Evolutionary conservation across 1,140 invertebrate species (phyloP).

Genomic region (Orussus abietinus): DNA sequence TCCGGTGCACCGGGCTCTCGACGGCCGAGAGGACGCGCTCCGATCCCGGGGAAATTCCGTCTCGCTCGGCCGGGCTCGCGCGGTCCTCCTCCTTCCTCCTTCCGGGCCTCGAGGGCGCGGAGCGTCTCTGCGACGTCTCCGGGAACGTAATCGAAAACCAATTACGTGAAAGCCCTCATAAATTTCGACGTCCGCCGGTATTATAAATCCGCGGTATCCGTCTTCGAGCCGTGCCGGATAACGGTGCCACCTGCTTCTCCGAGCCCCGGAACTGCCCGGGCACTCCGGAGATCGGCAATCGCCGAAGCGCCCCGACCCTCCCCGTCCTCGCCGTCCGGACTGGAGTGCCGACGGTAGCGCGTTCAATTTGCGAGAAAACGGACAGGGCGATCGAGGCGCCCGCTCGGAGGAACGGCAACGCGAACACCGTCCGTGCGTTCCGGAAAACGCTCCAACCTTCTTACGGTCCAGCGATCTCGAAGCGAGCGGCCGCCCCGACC

Average conservation of each 20-base stretch:
- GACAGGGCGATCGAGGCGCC: too few species aligned
- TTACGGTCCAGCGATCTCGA: too few species aligned
- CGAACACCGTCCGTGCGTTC: too few species aligned
- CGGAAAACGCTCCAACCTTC: too few species aligned
- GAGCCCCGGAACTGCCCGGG: neutral
- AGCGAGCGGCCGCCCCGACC: too few species aligned
- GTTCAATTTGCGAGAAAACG: neutral
- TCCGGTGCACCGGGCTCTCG: too few species aligned
- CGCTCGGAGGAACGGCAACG: too few species aligned
- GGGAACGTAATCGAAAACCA: conserved; percentile 16
- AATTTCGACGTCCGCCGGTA: conserved; percentile 6
- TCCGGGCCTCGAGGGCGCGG: conserved; percentile 6
- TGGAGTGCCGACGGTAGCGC: neutral
- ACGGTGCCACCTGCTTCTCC: neutral
- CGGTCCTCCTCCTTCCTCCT: too few species aligned
- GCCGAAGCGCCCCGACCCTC: neutral
- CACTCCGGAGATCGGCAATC: neutral
- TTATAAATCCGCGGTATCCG: neutral
- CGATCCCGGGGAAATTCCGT: too few species aligned
- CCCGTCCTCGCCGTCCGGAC: neutral
- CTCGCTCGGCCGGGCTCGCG: too few species aligned
- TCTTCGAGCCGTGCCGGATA: neutral
- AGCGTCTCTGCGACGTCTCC: conserved; percentile 3
- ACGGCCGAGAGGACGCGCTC: too few species aligned
- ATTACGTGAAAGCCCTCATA: conserved; percentile 15